Evolutionary conservation across 1,140 invertebrate species (phyloP).

Genomic region (Planococcus citri): DNA sequence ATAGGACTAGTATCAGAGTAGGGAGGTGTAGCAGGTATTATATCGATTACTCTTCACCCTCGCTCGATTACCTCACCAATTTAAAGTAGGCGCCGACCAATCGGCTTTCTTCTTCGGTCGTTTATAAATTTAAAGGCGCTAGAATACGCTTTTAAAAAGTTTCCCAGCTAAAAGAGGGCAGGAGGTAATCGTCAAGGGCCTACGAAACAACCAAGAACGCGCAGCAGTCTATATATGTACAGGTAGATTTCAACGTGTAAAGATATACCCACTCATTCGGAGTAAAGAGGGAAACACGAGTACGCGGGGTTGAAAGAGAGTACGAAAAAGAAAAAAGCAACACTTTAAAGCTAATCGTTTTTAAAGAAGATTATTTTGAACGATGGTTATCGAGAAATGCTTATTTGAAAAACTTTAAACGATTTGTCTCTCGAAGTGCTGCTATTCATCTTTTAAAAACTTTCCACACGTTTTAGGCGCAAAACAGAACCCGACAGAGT

Average conservation of each 20-base stretch:
- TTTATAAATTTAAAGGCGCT: slow-evolving; percentile 1
- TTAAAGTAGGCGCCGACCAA: neutral
- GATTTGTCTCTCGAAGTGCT: neutral
- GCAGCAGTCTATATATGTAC: no score
- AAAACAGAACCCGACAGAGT: no score
- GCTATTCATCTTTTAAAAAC: neutral
- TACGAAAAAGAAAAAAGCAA: neutral
- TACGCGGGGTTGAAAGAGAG: no score
- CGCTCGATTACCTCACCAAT: neutral
- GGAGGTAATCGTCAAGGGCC: neutral
- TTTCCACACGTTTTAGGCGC: neutral
- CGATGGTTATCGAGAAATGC: neutral
- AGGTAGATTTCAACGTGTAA: no score
- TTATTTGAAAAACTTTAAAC: neutral
- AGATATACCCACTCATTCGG: no score
- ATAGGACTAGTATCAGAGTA: no score
- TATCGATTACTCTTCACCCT: slow-evolving; percentile 6
- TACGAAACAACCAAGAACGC: no score
- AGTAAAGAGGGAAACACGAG: no score
- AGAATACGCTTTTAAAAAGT: neutral
- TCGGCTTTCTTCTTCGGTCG: neutral
- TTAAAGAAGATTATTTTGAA: slow-evolving; percentile 1
- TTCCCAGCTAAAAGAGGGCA: neutral
- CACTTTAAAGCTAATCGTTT: slow-evolving; percentile 7
- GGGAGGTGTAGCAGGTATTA: no score